phyloP scores from a whole-genome alignment of 2,113 vertebrate genomes.

The Bolborhynchus lineola region DNA sequence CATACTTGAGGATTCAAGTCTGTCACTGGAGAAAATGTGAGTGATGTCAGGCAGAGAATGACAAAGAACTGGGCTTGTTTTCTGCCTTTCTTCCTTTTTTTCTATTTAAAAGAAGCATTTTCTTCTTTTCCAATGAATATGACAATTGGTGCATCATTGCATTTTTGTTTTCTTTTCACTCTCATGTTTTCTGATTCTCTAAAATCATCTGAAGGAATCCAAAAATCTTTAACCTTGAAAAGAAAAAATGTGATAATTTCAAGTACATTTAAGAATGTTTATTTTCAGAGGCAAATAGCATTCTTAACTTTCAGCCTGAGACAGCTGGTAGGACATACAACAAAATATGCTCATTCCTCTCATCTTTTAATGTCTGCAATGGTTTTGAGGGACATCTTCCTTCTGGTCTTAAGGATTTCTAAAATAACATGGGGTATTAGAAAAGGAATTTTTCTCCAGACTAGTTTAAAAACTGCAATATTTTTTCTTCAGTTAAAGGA shows the following conservation, averaged over 20 bases:
- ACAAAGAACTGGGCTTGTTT: background rate
- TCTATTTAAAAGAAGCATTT: background rate
- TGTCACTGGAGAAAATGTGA: background rate
- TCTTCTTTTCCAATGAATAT: background rate
- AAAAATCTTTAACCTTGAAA: background rate
- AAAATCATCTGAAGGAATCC: background rate
- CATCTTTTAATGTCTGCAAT: background rate
- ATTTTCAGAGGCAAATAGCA: background rate
- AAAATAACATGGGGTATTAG: background rate
- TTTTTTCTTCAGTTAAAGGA: constrained; percentile 2
- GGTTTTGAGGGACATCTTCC: background rate
- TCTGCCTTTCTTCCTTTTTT: background rate
- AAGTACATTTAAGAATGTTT: background rate
- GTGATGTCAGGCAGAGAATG: background rate
- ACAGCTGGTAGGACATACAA: background rate
- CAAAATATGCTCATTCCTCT: background rate
- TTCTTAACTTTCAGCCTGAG: background rate
- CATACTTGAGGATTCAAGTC: background rate
- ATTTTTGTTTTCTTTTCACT: background rate
- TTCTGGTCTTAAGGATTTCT: background rate
- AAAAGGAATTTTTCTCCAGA: background rate
- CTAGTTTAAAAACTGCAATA: constrained; percentile 9
- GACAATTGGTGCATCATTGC: background rate
- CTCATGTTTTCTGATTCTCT: background rate
- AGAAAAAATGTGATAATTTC: background rate